Evolutionary conservation across 2,113 vertebrate species (phyloP).

Genomic region (Penelope pileata): DNA sequence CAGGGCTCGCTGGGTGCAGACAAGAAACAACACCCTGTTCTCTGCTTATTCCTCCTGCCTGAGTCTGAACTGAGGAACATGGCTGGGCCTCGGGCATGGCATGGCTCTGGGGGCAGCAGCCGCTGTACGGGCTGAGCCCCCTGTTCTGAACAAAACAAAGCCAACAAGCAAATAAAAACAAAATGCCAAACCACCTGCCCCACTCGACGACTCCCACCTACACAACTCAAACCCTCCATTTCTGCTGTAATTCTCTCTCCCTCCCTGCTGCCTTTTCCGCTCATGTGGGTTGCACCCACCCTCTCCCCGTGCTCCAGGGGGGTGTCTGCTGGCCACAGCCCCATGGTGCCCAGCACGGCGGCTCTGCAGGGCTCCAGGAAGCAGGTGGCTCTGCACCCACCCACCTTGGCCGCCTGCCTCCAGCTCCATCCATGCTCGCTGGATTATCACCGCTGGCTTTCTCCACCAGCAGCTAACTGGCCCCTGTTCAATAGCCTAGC

Average conservation of each 20-base stretch:
- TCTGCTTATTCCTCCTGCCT: neutral
- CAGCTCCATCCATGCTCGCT: neutral
- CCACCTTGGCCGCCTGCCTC: neutral
- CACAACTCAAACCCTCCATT: neutral
- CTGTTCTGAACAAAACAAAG: neutral
- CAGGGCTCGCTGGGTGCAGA: neutral
- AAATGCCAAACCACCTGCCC: neutral
- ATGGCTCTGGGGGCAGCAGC: neutral
- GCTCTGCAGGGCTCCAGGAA: neutral
- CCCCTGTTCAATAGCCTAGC: neutral
- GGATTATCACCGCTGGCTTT: slow-evolving; percentile 2
- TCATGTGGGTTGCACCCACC: neutral
- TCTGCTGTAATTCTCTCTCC: neutral
- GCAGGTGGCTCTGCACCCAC: neutral
- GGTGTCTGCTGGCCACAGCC: neutral
- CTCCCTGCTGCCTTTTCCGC: neutral
- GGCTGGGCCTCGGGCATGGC: fast-evolving
- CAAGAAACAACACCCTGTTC: neutral
- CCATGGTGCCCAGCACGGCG: neutral
- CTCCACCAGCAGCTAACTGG: slow-evolving; percentile 10
- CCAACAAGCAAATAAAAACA: neutral
- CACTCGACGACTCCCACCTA: neutral
- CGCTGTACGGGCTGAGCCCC: neutral
- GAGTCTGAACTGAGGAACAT: neutral
- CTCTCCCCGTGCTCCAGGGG: neutral